These are phyloP conservation scores for Helleia helle DNA, from an alignment of 2,888 invertebrate species.

Conservation along the genomic window DNA sequence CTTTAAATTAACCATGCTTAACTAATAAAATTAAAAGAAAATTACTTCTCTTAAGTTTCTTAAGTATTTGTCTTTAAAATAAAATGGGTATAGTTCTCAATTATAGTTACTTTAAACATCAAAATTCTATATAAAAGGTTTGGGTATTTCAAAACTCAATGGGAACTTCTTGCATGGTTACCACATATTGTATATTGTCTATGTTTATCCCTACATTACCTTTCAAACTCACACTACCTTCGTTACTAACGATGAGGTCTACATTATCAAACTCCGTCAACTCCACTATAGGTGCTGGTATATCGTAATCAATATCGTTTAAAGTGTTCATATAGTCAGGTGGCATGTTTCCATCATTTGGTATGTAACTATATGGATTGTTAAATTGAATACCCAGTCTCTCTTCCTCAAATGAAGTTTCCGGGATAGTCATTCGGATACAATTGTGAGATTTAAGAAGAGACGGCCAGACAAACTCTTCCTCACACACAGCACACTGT, in stretches of 20 bases:
- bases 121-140: too few relatives aligned
- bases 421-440: slow-evolving; percentile 36
- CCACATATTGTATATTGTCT: slow-evolving; percentile 36
- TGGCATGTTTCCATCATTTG: slow-evolving; percentile 8
- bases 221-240: slow-evolving; percentile 8
- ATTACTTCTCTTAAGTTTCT: too few relatives aligned
- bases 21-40: too few relatives aligned
- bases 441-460: slow-evolving; percentile 43
- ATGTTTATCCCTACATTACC: slow-evolving; percentile 8
- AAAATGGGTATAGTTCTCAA: too few relatives aligned
- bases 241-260: slow-evolving; percentile 13
- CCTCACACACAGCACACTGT: slow-evolving; percentile 45
- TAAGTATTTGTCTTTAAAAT: too few relatives aligned
- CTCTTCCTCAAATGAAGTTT: slow-evolving; percentile 47
- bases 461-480: slow-evolving; percentile 50
- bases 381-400: slow-evolving; percentile 48
- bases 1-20: too few relatives aligned
- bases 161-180: slow-evolving; percentile 55
- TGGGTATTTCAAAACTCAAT: slow-evolving; percentile 56
- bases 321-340: slow-evolving; percentile 37
- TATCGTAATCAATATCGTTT: slow-evolving; percentile 46
- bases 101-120: too few relatives aligned
- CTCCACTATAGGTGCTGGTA: slow-evolving; percentile 49
- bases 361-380: slow-evolving; percentile 30
- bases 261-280: slow-evolving; percentile 34